Base-by-base conservation (phyloP, 1,140 invertebrate genomes). In the Pseudomyrmex sp. region DNA sequence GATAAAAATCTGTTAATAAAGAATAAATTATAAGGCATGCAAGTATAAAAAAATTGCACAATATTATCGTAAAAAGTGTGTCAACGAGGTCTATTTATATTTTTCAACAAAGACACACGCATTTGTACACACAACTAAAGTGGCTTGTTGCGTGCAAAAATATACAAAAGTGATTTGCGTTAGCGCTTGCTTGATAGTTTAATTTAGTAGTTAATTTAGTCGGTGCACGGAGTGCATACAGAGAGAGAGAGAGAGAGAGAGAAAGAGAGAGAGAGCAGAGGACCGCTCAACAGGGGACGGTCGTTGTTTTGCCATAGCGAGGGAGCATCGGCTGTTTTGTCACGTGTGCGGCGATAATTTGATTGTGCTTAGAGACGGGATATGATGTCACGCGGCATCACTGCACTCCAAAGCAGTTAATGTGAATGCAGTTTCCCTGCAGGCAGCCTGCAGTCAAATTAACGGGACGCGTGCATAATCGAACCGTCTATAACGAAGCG, bases 361-460 rank as follows among this genome's bases (percentile, higher is more conserved):
- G 72, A 87, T 87, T 74, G 48, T 65, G 65, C 50, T 85, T 82
- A 87, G 66, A 82, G 70, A 52, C 56, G 54, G 82, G 85, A 84
- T 80, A 84, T 82, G 73, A 79, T 44, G 54, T 54, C 56, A 68
- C 76, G 72, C 18, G 58, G 68, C 58, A 73, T 85, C 75, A 44
- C 70, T 70, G 69, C 68, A 61, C 75, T 77, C 58, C 83, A 56
- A 82, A 76, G 59, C 75, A 44, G 82, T 75, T 84, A 46, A 66
- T 84, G 70, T 73, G 87, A 88, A 87, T 87, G 77, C 75, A 69
- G 70, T 85, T 84, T 66, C 26, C 63, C 82, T 35, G 7, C 5
- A 56, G 13, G 58, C 23, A 76, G 76, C 82, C 50, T 82, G 76
- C 76, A 82, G 76, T 85, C 82, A 76, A 88, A 88, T 87, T 88